Evolutionary conservation across 2,888 invertebrate genomes (phyloP), one percentile per base, ranked within the genome.

Genomic region (Melanchra persicariae): DNA sequence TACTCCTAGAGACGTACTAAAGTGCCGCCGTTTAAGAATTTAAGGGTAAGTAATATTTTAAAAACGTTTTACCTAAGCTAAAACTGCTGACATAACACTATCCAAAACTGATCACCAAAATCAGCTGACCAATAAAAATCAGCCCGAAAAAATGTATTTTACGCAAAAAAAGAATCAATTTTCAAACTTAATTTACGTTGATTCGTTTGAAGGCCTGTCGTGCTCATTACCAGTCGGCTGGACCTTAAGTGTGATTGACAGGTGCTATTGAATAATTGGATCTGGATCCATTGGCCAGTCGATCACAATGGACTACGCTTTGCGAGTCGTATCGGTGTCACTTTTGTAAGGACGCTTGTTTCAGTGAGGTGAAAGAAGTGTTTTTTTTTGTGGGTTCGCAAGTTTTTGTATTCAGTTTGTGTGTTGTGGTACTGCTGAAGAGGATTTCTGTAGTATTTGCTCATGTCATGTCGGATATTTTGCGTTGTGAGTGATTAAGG

Each of bases 181-280:
- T 57, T 17, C 59, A 60, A 85, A 83, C 43, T 73, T 67, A 71
- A 82, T 85, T 83, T 66, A 43, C 66, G 51, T 49, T 68, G 58
- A 67, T 72, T 57, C 55, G 58, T 79, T 77, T 70, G 45, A 65
- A 54, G 54, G 55, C 64, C 62, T 61, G 67, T 65, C 68, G 12
- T 58, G 43, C 58, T 85, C 71, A 85, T 85, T 76, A 83, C 70
- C 67, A 71, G 51, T 52, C 62, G 49, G 66, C 51, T 37, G 61
- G 64, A 37, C 45, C 70, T 57, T 73, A 85, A 84, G 45, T 79
- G 49, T 75, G 86, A 84, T 79, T 75, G 84, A 63, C 84, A 72
- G 59, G 24, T 61, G 59, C 64, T 84, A 76, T 85, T 83, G 84
- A 57, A 84, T 76, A 84, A 84, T 81, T 85, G 84, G 61, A 62